Base-by-base conservation (phyloP, 2,113 vertebrate species). In the Girardinichthys multiradiatus region DNA sequence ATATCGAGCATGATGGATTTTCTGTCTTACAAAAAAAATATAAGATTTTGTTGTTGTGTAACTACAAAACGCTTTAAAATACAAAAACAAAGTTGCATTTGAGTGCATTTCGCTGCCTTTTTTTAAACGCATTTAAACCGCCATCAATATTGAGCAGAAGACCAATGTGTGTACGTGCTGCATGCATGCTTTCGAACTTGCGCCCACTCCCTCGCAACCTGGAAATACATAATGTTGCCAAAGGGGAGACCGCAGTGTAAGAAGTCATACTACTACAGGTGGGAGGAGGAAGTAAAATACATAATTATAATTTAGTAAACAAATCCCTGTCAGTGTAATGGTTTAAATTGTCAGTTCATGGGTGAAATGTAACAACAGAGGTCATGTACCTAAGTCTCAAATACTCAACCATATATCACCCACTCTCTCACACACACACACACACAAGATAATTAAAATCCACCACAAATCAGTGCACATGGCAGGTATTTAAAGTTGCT, bases 1-100 rank as follows among this genome's bases (percentile, higher is more conserved):
- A 96, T 10, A 70, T 92, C 76, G 14, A 87, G 76, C 92, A 92
- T 64, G 68, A 89, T 86, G 35, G 33, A 77, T 86, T 92, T 93
- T 93, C 89, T 90, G 68, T 59, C 45, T 73, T 77, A 70, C 1
- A 64, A 39, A 87, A 66, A 67, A 81, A 51, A 71, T 45, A 57
- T 63, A 67, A 76, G n/a, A 14, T 17, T 28, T 33, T 61, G 28
- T 19, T 65, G 39, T 68, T 27, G 13, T 10, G 60, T 57, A 54
- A 35, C 7, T 0, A 1, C 1, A 14, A 59, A 57, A 5, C 4
- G 15, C 6, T 31, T 1, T 28, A 30, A 63, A 70, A 39, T 21
- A 29, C 17, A 2, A 2, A 65, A 8, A 21, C 10, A 8, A 29
- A 13, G 2, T 65, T 2, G 5, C 26, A 60, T 26, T 45, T 76